These are phyloP conservation scores for Microplitis demolitor DNA, from an alignment of 1,140 invertebrate species.

Conservation along the genomic window DNA sequence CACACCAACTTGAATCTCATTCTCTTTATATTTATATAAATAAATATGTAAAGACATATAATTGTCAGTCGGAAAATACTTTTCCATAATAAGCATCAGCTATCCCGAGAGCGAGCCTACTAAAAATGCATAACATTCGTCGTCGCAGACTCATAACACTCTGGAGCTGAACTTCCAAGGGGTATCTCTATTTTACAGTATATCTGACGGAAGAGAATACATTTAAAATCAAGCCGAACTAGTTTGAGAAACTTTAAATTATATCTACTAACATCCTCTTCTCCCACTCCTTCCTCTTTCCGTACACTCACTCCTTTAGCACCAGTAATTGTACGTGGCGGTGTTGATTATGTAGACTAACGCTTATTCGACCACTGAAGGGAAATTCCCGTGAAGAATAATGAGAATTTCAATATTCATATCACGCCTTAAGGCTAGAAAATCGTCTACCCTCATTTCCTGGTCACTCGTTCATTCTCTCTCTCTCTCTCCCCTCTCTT, in stretches of 20 bases:
- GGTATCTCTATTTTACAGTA: constrained; percentile 21
- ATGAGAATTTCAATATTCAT: constrained; percentile 61
- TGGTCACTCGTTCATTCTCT: constrained; percentile 3
- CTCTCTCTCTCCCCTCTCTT: background rate
- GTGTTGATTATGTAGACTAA: too few relatives aligned
- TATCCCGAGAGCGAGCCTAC: background rate
- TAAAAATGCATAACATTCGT: constrained; percentile 23
- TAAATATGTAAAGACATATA: background rate
- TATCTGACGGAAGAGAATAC: constrained; percentile 43
- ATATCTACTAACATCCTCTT: constrained; percentile 41
- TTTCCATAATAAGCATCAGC: background rate
- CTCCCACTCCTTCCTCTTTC: constrained; percentile 8
- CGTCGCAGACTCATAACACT: background rate
- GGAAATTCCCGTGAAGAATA: constrained; percentile 40
- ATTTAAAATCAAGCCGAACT: constrained; percentile 51
- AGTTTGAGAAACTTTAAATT: constrained; percentile 57
- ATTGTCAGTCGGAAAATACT: background rate
- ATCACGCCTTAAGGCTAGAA: constrained; percentile 31
- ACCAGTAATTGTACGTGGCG: too few relatives aligned
- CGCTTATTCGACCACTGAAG: constrained; percentile 24
- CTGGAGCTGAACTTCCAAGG: constrained; percentile 13
- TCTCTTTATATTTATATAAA: too few relatives aligned
- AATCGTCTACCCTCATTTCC: constrained; percentile 2
- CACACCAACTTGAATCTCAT: background rate
- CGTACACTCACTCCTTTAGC: background rate